A percentile compares a stretch with the other conserved stretches of the same genome.
phyloP scores from a whole-genome alignment of 2,797 vertebrate species.

The Acipenser oxyrinchus region DNA sequence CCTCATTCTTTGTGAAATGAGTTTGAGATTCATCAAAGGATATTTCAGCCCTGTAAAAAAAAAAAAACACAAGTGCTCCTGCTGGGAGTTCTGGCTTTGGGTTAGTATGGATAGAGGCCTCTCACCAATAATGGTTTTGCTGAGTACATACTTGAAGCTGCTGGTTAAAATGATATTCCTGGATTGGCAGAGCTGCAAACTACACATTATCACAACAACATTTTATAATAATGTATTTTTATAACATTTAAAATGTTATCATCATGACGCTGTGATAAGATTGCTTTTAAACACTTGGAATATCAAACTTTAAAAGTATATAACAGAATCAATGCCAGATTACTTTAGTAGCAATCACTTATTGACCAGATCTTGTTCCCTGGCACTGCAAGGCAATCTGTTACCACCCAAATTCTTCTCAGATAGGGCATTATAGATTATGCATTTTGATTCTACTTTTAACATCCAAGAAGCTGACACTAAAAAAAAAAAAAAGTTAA shows the following conservation, averaged over 20 bases:
- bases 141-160: background rate
- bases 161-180: background rate
- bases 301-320: too few relatives aligned
- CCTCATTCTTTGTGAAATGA: too few relatives aligned
- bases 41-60: background rate
- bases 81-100: background rate
- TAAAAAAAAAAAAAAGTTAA: background rate
- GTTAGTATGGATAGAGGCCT: background rate
- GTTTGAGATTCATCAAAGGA: background rate
- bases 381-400: background rate
- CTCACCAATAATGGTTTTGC: conserved; percentile 2
- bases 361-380: background rate
- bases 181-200: background rate
- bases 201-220: too few relatives aligned
- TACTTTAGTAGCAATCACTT: background rate
- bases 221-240: too few relatives aligned
- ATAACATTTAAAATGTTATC: too few relatives aligned
- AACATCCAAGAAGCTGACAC: background rate
- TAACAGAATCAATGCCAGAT: too few relatives aligned
- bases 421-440: conserved; percentile 4
- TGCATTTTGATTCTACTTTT: background rate
- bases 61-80: background rate
- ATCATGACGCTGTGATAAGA: too few relatives aligned
- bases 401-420: background rate
- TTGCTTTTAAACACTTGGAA: too few relatives aligned